Evolutionary conservation across 1,140 invertebrate species (phyloP).

Genomic region (Triops cancriformis): DNA sequence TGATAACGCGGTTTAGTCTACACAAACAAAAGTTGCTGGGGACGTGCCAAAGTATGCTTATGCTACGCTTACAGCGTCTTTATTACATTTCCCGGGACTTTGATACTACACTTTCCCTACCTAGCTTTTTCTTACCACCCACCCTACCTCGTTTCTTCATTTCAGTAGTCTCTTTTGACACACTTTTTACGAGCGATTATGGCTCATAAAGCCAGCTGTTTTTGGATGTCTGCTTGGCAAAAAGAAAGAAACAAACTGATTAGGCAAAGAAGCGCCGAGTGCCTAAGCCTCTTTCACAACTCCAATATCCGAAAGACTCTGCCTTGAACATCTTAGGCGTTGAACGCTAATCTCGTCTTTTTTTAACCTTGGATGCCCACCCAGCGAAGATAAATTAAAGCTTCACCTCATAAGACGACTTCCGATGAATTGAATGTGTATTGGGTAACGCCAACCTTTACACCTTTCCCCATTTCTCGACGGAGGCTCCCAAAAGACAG

Average conservation of each 20-base stretch:
- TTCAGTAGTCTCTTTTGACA: slow-evolving; percentile 14
- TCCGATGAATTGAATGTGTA: no score
- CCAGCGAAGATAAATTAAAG: no score
- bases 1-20: slow-evolving; percentile 6
- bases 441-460: background rate
- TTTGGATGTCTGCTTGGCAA: background rate
- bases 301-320: background rate
- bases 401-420: no score
- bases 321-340: background rate
- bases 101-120: background rate
- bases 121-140: background rate
- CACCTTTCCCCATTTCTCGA: background rate
- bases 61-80: slow-evolving; percentile 3
- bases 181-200: slow-evolving; percentile 7
- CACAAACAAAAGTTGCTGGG: slow-evolving; percentile 5
- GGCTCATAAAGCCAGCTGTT: slow-evolving; percentile 5
- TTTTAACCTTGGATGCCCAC: no score
- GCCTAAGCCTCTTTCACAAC: background rate
- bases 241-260: background rate
- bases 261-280: background rate
- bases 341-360: background rate
- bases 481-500: background rate
- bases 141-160: slow-evolving; percentile 10
- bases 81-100: slow-evolving; percentile 13
- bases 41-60: slow-evolving; percentile 10